Evolutionary conservation across 2,113 vertebrate species (phyloP).

Genomic region (Pheucticus melanocephalus): DNA sequence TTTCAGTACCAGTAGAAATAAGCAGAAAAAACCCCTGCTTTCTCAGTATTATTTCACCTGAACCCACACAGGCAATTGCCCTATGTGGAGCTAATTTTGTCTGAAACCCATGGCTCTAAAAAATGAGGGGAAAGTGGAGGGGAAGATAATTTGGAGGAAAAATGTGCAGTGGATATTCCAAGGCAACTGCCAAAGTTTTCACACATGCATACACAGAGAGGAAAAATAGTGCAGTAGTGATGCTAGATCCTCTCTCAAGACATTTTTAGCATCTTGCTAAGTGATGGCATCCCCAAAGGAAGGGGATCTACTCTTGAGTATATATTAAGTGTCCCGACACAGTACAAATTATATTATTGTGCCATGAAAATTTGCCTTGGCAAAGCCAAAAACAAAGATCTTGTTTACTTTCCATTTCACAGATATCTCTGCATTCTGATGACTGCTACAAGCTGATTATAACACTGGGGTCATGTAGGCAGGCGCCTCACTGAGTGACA

Average conservation of each 20-base stretch:
- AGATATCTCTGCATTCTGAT: not conserved
- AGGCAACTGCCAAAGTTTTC: not conserved
- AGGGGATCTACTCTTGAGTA: not conserved
- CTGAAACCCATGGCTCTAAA: not conserved
- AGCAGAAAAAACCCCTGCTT: not conserved
- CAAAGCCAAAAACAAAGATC: not conserved
- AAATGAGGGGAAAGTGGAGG: accelerated
- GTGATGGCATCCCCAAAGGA: not conserved
- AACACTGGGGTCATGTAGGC: not conserved
- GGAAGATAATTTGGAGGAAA: not conserved
- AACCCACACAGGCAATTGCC: not conserved
- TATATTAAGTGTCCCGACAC: not conserved
- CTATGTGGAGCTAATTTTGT: not conserved
- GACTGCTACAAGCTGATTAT: not conserved
- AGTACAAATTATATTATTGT: not conserved
- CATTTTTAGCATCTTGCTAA: not conserved
- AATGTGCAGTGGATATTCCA: not conserved
- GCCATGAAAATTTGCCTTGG: not conserved
- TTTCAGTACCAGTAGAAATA: not conserved
- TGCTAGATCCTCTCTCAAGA: not conserved
- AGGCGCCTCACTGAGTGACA: not conserved
- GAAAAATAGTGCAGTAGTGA: not conserved
- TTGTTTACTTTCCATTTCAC: not conserved
- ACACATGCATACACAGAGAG: not conserved
- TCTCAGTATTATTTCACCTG: not conserved